A percentile compares a stretch with the other conserved stretches of the same genome.
These are phyloP conservation scores for Drosophila paramelanica DNA, from an alignment of 2,888 invertebrate genomes.

Conservation along the genomic window DNA sequence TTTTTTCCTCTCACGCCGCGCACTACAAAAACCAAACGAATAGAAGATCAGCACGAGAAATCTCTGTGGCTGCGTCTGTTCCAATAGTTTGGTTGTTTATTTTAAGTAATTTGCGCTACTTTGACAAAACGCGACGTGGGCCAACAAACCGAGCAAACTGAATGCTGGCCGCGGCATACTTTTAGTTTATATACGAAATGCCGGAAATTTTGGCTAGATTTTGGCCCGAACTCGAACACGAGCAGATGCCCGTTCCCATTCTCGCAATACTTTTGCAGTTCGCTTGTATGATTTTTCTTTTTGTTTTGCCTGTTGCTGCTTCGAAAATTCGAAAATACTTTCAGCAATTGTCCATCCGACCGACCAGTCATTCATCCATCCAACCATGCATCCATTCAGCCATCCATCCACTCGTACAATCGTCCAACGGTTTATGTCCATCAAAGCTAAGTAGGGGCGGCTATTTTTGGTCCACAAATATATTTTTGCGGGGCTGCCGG, in stretches of 20 bases:
- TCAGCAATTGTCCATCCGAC: slow-evolving; percentile 42
- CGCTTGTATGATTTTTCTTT: neutral
- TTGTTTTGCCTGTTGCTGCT: slow-evolving; percentile 20
- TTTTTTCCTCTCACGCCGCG: slow-evolving; percentile 34
- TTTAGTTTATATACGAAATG: slow-evolving; percentile 75
- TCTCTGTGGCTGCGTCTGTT: slow-evolving; percentile 31
- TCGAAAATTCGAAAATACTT: slow-evolving; percentile 61
- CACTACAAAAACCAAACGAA: slow-evolving; percentile 7
- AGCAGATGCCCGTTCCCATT: slow-evolving; percentile 55
- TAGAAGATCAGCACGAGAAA: slow-evolving; percentile 10
- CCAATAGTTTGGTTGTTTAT: slow-evolving; percentile 62
- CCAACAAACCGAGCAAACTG: slow-evolving; percentile 60
- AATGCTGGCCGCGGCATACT: slow-evolving; percentile 50
- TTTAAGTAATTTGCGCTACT: slow-evolving; percentile 74
- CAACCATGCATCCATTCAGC: slow-evolving; percentile 4
- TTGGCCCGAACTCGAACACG: slow-evolving; percentile 46
- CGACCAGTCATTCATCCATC: slow-evolving; percentile 17
- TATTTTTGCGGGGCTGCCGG: slow-evolving; percentile 29
- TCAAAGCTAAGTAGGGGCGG: slow-evolving; percentile 60
- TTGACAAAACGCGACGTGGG: slow-evolving; percentile 47
- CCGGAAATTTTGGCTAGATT: slow-evolving; percentile 72
- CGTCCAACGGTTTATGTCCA: slow-evolving; percentile 49
- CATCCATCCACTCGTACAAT: slow-evolving; percentile 17
- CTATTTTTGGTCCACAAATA: slow-evolving; percentile 66
- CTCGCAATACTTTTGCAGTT: slow-evolving; percentile 32